Percentiles rank a stretch among this genome's conserved stretches.
phyloP scores from a whole-genome alignment of 1,140 invertebrate genomes.

The Aphaenogaster rudis region DNA sequence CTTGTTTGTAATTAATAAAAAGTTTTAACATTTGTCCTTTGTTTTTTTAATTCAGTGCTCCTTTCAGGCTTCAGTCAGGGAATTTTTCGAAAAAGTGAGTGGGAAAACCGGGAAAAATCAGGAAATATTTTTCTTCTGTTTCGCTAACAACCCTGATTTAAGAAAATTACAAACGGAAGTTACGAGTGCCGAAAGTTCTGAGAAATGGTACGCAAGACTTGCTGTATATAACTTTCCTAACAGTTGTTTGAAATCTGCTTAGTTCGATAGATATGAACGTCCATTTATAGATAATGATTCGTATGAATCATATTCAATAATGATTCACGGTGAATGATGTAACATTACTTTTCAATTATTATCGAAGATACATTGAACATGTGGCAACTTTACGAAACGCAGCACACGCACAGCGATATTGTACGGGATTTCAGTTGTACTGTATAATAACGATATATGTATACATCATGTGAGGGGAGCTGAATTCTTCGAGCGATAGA shows the following conservation, averaged over 20 bases:
- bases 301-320: slow-evolving; percentile 9
- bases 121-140: no score
- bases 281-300: slow-evolving; percentile 15
- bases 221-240: slow-evolving; percentile 16
- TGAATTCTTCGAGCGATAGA: slow-evolving; percentile 62
- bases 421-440: neutral
- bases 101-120: no score
- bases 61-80: no score
- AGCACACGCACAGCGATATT: neutral
- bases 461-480: neutral
- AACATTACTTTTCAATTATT: slow-evolving; percentile 41
- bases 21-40: no score
- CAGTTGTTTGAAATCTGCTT: slow-evolving; percentile 21
- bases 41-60: no score
- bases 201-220: neutral
- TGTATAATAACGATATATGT: neutral
- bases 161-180: slow-evolving; percentile 23
- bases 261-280: slow-evolving; percentile 44
- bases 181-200: neutral
- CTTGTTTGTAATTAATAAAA: no score
- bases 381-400: neutral
- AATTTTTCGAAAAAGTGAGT: no score
- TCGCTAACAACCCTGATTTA: neutral
- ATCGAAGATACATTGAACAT: neutral
- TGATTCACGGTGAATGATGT: slow-evolving; percentile 9